A percentile compares a stretch with the other conserved stretches of the same genome.
Evolutionary conservation across 2,888 invertebrate species (phyloP).

Genomic region (Amblyjoppa fuscipennis): DNA sequence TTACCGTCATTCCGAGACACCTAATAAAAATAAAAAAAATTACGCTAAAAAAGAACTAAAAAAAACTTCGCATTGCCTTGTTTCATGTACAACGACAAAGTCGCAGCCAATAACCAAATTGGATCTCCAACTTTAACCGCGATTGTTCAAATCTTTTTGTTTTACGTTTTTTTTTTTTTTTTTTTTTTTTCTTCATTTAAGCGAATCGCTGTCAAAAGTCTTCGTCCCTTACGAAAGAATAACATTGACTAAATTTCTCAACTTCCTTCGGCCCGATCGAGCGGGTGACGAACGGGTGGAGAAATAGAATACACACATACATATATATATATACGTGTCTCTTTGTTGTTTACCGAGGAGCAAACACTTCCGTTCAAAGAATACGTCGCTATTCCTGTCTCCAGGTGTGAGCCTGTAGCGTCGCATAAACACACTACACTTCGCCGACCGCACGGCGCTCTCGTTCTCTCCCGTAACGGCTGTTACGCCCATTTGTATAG

Average conservation of each 20-base stretch:
- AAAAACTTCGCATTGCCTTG: neutral
- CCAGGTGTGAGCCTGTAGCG: conserved; percentile 83
- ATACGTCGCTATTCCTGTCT: conserved; percentile 80
- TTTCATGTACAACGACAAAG: neutral
- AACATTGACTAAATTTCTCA: neutral
- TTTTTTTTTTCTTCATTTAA: neutral
- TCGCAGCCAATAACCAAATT: no score
- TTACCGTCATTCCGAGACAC: no score
- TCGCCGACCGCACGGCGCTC: conserved; percentile 56
- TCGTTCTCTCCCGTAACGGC: conserved; percentile 52
- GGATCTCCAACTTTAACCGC: no score
- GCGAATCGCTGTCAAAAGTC: neutral
- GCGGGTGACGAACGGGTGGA: conserved; percentile 52
- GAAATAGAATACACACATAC: conserved; percentile 43
- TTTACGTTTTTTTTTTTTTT: conserved; percentile 1
- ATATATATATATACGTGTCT: conserved; percentile 7
- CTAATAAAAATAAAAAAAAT: no score
- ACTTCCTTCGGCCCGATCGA: neutral
- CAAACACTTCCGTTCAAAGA: conserved; percentile 69
- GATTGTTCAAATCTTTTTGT: neutral
- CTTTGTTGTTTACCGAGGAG: conserved; percentile 64
- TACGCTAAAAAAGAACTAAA: neutral
- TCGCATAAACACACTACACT: conserved; percentile 81
- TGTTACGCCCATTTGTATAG: neutral
- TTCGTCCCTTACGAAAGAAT: conserved; percentile 6